Conservation (phyloP, 2,888 invertebrate genomes). For the Phaonia tiefii region DNA sequence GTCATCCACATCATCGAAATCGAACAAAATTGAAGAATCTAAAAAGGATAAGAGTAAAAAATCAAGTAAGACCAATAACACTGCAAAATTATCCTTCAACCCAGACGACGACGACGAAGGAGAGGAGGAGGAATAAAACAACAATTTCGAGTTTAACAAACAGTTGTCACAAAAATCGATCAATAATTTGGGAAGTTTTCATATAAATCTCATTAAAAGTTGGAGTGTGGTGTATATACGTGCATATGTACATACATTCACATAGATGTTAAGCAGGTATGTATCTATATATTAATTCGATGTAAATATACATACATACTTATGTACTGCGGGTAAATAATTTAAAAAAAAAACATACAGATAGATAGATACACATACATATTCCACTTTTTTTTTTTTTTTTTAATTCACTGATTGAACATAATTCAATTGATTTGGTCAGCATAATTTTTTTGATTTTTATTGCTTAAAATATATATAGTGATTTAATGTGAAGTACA, state of each 20-base stretch:
- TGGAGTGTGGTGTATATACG: conserved; percentile 12
- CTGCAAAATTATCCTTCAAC: conserved; percentile 81
- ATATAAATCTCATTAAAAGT: conserved; percentile 17
- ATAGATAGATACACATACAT: conserved; percentile 22
- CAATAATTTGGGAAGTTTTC: conserved; percentile 41
- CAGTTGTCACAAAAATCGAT: conserved; percentile 39
- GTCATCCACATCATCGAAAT: conserved; percentile 32
- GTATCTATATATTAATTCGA: conserved; percentile 63
- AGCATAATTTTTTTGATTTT: conserved; percentile 16
- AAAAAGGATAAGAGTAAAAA: conserved; percentile 70
- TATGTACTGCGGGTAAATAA: not conserved
- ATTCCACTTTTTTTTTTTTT: no score
- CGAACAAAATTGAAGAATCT: conserved; percentile 67
- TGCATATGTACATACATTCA: conserved; percentile 29
- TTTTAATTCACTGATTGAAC: conserved; percentile 1
- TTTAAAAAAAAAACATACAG: conserved; percentile 8
- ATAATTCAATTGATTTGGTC: not conserved
- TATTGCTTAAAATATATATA: not conserved
- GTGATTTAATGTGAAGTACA: no score
- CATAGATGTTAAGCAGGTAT: conserved; percentile 32
- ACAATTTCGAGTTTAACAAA: conserved; percentile 23
- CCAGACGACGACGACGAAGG: conserved; percentile 81
- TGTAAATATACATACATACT: not conserved
- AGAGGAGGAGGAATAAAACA: conserved; percentile 61
- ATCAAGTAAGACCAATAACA: conserved; percentile 65